Base-by-base conservation (phyloP, 2,888 invertebrate genomes). In the Drosophila flavopinicola region DNA sequence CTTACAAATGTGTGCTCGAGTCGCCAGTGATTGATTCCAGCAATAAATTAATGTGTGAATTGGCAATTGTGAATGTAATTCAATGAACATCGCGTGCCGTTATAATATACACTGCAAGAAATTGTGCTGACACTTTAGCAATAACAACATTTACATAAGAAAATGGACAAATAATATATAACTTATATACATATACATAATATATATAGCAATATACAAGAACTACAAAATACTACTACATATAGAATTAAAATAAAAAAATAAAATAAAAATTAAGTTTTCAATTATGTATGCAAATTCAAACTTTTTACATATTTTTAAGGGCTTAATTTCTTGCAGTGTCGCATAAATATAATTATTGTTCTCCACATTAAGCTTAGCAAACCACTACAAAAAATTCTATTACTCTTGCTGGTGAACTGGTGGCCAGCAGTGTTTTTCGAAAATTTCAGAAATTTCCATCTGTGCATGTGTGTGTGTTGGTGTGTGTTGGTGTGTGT, bases 371-470 rank as follows among this genome's bases (percentile, higher is more conserved):
- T 73, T 80, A 75, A 77, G 78, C 78, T 85, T 89, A 78, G 88
- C 89, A 89, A 88, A 82, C 88, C 78, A 88, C 88, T 88, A 89
- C 88, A 88, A 88, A 86, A 88, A 71, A 61, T 51, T 15, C 42
- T 59, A 61, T 70, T 60, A 69, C 72, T 75, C 63, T 64, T 59
- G 59, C 15, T 54, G 48, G 17, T 41, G 32, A 38, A 17, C 41
- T 60, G 53, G 39, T 69, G 59, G 65, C 64, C 74, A 63, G 49
- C 64, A 60, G 88, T 88, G 61, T 66, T 88, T 84, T 88, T 77
- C 83, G 58, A 66, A 78, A 77, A 66, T 49, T 61, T 63, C 25
- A 29, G 13, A 41, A 38, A 27, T 44, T 6, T 37, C 6, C 11
- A 3, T 32, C n/a, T n/a, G 5, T 29, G 15, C 24, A 15, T 38